Percentiles rank a stretch among this genome's conserved stretches.
Evolutionary conservation across 1,140 invertebrate species (phyloP).

Genomic region (Drosophila navojoa): DNA sequence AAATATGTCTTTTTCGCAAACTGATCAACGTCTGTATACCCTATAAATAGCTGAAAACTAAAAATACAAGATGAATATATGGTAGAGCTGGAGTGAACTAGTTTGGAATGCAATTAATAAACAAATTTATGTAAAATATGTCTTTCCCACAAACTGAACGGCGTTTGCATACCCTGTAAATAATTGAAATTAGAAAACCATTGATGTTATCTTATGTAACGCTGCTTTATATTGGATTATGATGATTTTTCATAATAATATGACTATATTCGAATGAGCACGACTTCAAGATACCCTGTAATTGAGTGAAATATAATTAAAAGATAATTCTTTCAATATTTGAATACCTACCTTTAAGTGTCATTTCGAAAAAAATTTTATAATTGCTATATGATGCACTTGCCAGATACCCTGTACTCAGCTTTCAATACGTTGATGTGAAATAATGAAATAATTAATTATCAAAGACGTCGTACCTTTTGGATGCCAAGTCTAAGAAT

Average conservation of each 20-base stretch:
- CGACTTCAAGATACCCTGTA: background rate
- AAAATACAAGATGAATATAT: no score
- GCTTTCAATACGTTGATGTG: background rate
- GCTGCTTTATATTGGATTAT: no score
- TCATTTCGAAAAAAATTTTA: no score
- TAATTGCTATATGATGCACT: no score
- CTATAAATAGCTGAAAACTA: background rate
- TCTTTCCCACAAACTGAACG: background rate
- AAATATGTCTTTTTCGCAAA: background rate
- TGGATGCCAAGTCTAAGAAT: background rate
- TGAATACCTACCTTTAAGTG: no score
- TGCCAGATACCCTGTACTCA: background rate
- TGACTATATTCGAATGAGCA: background rate
- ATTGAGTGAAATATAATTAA: background rate
- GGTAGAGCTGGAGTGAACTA: no score
- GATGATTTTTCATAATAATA: no score
- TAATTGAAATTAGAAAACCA: background rate
- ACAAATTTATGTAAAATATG: no score
- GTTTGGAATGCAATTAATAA: no score
- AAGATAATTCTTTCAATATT: no score
- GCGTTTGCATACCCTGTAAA: background rate
- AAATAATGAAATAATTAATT: constrained; percentile 77
- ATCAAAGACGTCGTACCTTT: constrained; percentile 34
- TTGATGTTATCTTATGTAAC: no score
- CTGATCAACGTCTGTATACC: background rate